Base-by-base conservation (phyloP, 2,113 vertebrate species). In the Argyrosomus japonicus region DNA sequence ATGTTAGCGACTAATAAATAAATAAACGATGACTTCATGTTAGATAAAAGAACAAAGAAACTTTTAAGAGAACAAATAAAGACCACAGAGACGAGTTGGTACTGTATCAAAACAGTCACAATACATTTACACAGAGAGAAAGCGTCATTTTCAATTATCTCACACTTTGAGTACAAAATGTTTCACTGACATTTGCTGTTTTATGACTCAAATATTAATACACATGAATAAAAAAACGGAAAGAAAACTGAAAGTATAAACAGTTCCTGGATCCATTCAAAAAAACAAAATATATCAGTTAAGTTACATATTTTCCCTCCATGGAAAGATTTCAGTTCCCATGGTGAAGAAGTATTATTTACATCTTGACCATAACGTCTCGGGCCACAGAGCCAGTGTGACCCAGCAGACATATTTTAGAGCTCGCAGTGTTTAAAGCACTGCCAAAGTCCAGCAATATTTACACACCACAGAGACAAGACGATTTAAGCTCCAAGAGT, bases 371-470 rank as follows among this genome's bases (percentile, higher is more conserved):
- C 82, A 81, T 78, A 77, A 85, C 79, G 85, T 76, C 87, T 68
- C 60, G 75, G 90, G 84, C 36, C 93, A 92, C 92, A 94, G 87
- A 92, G 89, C 92, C 94, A 90, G 92, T 93, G 93, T 89, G 93
- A 93, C 93, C 90, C 53, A 47, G 79, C 71, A 81, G 89, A 92
- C 86, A 91, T 88, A 87, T 89, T 88, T 92, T 87, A 93, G 83
- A 91, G 82, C 81, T 81, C 7, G 75, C 85, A 79, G 75, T 81
- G 87, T 76, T 53, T 53, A 83, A 86, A 68, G 79, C 85, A 18
- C 82, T 84, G 84, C 83, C 88, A 86, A 75, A 90, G 87, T 86
- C 85, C 86, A 85, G 87, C 74, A 77, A 89, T 93, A 94, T 94
- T 92, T 94, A 94, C 93, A 94, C 87, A 92, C 84, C 81, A 79